Conservation (phyloP, 1,140 invertebrate species). For the Chymomyza costata region DNA sequence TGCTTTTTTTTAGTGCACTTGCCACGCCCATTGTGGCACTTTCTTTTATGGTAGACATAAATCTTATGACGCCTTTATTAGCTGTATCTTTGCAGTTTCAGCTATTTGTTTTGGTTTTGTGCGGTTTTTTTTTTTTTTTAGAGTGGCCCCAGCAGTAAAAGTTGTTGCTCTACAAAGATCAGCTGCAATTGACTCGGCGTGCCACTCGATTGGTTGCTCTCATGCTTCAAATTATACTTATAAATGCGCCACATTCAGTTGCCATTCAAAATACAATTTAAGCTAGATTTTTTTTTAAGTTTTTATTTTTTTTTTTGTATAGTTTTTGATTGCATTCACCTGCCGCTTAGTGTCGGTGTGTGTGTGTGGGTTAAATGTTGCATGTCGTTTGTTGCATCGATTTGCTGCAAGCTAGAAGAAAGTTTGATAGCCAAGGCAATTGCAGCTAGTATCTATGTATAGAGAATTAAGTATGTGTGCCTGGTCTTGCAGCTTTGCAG, state of each 20-base stretch:
- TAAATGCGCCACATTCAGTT: conserved; percentile 12
- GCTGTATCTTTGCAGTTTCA: conserved; percentile 8
- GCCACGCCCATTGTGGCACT: conserved; percentile 30
- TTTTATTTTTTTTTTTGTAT: conserved; percentile 26
- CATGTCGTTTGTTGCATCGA: conserved; percentile 9
- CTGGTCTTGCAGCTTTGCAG: neutral
- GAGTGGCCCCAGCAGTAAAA: conserved; percentile 24
- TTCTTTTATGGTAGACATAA: conserved; percentile 29
- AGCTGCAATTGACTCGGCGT: neutral
- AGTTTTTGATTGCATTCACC: conserved; percentile 36
- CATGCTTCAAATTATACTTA: conserved; percentile 9
- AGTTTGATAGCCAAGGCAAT: no score
- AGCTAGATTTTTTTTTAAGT: conserved; percentile 23
- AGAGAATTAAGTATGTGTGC: no score
- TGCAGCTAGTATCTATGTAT: no score
- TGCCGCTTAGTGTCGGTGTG: conserved; percentile 5
- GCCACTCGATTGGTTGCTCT: neutral
- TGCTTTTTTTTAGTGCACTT: conserved; percentile 6
- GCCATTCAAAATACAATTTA: conserved; percentile 24
- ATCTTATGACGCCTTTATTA: conserved; percentile 34
- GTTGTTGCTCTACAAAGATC: conserved; percentile 10
- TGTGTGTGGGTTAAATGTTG: conserved; percentile 26
- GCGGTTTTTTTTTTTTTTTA: no score
- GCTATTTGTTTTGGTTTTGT: neutral
- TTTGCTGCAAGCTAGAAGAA: no score